phyloP scores from a whole-genome alignment of 2,888 invertebrate genomes.

The Bombylius major region DNA sequence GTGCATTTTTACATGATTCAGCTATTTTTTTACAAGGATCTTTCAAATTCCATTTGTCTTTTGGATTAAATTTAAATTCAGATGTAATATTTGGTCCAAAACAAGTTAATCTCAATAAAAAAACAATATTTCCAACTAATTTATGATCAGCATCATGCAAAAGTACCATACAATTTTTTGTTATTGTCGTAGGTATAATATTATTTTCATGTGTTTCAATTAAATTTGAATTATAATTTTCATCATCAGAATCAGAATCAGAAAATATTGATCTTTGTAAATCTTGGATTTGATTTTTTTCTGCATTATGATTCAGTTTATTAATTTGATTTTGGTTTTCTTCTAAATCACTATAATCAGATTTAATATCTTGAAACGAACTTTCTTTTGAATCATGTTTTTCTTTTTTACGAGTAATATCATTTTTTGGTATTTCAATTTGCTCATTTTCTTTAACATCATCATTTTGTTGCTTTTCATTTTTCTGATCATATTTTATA shows the following conservation, averaged over 20 bases:
- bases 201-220: slow-evolving; percentile 16
- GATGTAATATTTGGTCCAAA: slow-evolving; percentile 22
- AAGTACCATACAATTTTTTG: slow-evolving; percentile 28
- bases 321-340: no score
- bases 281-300: background rate
- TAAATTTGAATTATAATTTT: background rate
- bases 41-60: no score
- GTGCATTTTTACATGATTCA: no score
- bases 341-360: no score
- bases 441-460: background rate
- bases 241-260: background rate
- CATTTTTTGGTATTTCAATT: background rate
- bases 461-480: background rate
- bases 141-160: slow-evolving; percentile 26
- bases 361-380: no score
- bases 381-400: no score
- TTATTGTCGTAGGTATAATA: slow-evolving; percentile 24
- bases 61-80: background rate
- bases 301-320: no score
- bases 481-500: background rate
- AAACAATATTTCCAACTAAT: slow-evolving; percentile 31
- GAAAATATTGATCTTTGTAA: background rate
- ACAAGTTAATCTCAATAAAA: slow-evolving; percentile 30
- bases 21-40: no score
- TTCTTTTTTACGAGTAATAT: background rate